Conservation (phyloP, 1,140 invertebrate genomes). For the Lasioglossum albipes region DNA sequence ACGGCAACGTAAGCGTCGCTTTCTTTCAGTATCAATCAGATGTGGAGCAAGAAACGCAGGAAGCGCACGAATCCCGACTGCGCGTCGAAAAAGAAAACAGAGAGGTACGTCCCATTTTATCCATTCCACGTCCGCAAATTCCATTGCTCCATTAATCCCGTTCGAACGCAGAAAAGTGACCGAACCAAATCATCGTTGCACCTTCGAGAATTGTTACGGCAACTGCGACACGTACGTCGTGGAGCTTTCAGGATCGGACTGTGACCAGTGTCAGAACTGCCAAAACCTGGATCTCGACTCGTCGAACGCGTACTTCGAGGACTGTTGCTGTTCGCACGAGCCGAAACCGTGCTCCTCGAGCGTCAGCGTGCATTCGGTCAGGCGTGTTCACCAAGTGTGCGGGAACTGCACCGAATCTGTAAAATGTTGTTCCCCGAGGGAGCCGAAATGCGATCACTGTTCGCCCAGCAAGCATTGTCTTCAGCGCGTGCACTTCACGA, state of each 20-base stretch:
- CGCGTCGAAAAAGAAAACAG: neutral
- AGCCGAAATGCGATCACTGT: neutral
- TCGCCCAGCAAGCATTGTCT: conserved; percentile 5
- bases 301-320: conserved; percentile 6
- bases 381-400: neutral
- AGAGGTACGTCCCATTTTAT: neutral
- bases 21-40: neutral
- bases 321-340: conserved; percentile 14
- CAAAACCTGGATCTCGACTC: neutral
- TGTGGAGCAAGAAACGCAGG: conserved; percentile 2
- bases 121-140: neutral
- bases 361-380: neutral
- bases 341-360: conserved; percentile 20
- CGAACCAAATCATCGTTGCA: conserved; percentile 13
- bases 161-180: neutral
- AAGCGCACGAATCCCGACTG: neutral
- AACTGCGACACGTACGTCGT: conserved; percentile 21
- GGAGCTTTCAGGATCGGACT: neutral
- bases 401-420: neutral
- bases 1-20: neutral
- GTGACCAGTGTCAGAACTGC: neutral
- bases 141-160: too few species aligned
- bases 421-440: neutral
- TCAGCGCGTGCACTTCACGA: conserved; percentile 28
- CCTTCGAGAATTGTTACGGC: conserved; percentile 39